Percentiles rank a stretch among this genome's conserved stretches.
Conservation (phyloP, 2,888 invertebrate species). For the Lepidochitona cinerea region DNA sequence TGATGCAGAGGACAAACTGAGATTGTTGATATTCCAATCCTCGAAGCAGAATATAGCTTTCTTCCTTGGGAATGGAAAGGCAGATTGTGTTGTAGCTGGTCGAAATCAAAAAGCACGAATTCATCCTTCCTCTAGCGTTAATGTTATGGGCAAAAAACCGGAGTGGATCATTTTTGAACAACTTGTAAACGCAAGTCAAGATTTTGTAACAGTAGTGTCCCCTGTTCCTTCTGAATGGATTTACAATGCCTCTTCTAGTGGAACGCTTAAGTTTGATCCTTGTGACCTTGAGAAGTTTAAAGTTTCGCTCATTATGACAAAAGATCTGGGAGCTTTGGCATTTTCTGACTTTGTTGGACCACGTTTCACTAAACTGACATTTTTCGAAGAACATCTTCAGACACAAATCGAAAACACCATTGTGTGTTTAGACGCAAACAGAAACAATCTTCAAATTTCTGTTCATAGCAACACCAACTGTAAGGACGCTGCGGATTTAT, state of each 20-base stretch:
- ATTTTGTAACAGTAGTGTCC: slow-evolving; percentile 55
- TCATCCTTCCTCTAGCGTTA: slow-evolving; percentile 59
- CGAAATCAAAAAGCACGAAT: slow-evolving; percentile 42
- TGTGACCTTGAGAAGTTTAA: slow-evolving; percentile 29
- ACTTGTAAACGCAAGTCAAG: slow-evolving; percentile 48
- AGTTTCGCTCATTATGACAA: slow-evolving; percentile 30
- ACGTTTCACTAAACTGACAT: slow-evolving; percentile 36
- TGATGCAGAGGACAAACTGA: background rate
- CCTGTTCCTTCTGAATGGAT: slow-evolving; percentile 48
- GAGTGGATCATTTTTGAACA: slow-evolving; percentile 56
- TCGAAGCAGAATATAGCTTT: slow-evolving; percentile 48
- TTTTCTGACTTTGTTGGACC: slow-evolving; percentile 47
- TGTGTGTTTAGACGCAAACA: slow-evolving; percentile 44
- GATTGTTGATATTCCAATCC: slow-evolving; percentile 47
- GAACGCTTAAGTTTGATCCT: slow-evolving; percentile 33
- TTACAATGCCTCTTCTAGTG: slow-evolving; percentile 23
- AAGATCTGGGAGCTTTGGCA: slow-evolving; percentile 39
- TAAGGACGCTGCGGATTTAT: no score
- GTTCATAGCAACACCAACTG: no score
- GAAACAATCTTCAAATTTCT: slow-evolving; percentile 16
- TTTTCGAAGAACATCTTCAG: slow-evolving; percentile 35
- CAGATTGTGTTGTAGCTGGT: slow-evolving; percentile 50
- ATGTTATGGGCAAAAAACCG: slow-evolving; percentile 41
- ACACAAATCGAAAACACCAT: slow-evolving; percentile 24
- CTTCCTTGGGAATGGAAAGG: slow-evolving; percentile 52